phyloP scores from a whole-genome alignment of 2,888 invertebrate genomes.

The Ariolimax columbianus region DNA sequence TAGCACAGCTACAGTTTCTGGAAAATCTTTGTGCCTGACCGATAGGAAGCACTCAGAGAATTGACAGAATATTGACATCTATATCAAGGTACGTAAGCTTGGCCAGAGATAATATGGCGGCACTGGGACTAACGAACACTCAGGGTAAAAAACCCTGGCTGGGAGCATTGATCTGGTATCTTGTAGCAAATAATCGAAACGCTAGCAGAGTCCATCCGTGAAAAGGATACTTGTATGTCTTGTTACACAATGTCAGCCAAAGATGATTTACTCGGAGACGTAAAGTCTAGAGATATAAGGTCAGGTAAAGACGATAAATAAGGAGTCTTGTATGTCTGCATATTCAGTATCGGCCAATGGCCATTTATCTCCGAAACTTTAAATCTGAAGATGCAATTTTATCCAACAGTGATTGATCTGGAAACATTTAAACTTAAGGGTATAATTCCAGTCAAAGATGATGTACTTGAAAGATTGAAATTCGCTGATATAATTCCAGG shows the following conservation, averaged over 20 bases:
- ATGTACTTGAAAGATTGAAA: no score
- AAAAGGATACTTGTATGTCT: slow-evolving; percentile 3
- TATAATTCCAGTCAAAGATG: no score
- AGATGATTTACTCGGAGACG: background rate
- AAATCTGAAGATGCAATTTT: no score
- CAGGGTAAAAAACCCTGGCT: background rate
- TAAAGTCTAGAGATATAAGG: no score
- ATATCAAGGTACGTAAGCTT: background rate
- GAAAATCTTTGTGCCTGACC: no score
- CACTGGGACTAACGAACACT: background rate
- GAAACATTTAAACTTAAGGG: no score
- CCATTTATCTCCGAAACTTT: no score
- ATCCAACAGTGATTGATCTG: no score
- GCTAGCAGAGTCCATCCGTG: background rate
- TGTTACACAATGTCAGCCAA: background rate
- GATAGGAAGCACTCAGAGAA: background rate
- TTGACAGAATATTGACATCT: background rate
- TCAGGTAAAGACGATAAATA: no score
- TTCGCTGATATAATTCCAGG: no score
- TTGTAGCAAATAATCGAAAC: slow-evolving; percentile 5
- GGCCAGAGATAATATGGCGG: background rate
- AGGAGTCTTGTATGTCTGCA: no score
- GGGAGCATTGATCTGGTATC: background rate
- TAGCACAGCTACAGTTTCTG: background rate
- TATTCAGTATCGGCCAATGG: no score